phyloP scores from a whole-genome alignment of 2,113 vertebrate genomes.

The Hemiscyllium ocellatum region DNA sequence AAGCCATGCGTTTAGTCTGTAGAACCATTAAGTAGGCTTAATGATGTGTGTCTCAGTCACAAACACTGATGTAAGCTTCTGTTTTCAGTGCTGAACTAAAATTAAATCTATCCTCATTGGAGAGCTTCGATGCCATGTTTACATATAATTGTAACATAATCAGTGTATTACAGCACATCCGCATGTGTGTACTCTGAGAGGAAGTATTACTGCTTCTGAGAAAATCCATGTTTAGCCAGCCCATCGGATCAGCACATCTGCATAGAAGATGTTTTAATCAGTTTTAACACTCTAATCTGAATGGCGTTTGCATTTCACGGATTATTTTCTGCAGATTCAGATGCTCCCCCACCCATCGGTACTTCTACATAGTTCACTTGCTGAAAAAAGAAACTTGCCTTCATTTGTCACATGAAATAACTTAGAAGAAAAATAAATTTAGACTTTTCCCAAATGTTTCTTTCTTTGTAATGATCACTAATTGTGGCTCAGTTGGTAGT shows the following conservation, averaged over 20 bases:
- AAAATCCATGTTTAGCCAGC: conserved; percentile 16
- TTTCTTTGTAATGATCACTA: not conserved
- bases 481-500: not conserved
- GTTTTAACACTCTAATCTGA: conserved; percentile 23
- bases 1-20: not conserved
- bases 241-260: conserved; percentile 29
- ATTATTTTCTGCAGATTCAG: conserved; percentile 29
- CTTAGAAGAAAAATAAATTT: not conserved
- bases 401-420: not conserved
- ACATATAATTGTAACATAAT: conserved; percentile 81
- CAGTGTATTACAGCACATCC: conserved; percentile 62
- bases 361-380: not conserved
- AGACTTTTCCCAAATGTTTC: not conserved
- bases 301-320: conserved; percentile 13
- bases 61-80: not conserved
- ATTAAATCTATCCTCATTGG: conserved; percentile 25
- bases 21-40: not conserved
- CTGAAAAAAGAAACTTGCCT: not conserved
- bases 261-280: conserved; percentile 26
- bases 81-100: conserved; percentile 19
- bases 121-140: conserved; percentile 59
- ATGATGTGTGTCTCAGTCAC: not conserved
- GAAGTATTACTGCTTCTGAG: conserved; percentile 3
- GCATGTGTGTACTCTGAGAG: conserved; percentile 37
- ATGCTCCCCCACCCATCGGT: not conserved